These are phyloP conservation scores for Ruditapes philippinarum DNA, from an alignment of 1,140 invertebrate genomes.

Conservation along the genomic window DNA sequence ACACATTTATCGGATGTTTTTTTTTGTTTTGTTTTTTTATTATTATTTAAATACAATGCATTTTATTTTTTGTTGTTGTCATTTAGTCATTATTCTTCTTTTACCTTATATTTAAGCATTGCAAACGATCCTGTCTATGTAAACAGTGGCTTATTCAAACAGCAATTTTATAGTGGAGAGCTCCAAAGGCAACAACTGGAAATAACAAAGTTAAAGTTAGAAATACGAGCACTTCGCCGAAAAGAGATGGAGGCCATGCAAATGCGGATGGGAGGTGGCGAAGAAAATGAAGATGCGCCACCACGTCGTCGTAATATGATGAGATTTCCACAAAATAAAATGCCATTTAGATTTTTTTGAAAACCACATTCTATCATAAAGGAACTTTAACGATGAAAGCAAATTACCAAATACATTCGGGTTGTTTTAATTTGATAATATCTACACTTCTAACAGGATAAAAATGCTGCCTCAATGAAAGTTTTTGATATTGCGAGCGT, in stretches of 20 bases:
- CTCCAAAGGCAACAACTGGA: not conserved
- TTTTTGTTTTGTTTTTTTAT: no score
- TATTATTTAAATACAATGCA: not conserved
- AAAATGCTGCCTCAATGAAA: no score
- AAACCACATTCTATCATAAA: no score
- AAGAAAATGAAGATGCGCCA: not conserved
- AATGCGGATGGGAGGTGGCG: not conserved
- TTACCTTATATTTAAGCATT: no score
- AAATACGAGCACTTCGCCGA: conserved; percentile 22
- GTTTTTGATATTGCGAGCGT: no score
- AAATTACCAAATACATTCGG: no score
- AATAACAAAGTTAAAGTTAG: conserved; percentile 1
- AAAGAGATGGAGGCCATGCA: not conserved
- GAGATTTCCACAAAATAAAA: not conserved
- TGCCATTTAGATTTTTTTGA: not conserved
- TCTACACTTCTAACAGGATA: no score
- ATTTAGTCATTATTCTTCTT: no score
- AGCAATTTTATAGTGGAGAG: not conserved
- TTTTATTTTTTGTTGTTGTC: not conserved
- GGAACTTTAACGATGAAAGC: no score
- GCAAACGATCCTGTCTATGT: not conserved
- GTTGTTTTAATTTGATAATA: no score
- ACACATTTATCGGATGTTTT: no score
- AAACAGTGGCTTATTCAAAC: not conserved
- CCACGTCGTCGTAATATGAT: not conserved